Base-by-base conservation (phyloP, 1,140 invertebrate genomes). In the Euwallacea fornicatus region DNA sequence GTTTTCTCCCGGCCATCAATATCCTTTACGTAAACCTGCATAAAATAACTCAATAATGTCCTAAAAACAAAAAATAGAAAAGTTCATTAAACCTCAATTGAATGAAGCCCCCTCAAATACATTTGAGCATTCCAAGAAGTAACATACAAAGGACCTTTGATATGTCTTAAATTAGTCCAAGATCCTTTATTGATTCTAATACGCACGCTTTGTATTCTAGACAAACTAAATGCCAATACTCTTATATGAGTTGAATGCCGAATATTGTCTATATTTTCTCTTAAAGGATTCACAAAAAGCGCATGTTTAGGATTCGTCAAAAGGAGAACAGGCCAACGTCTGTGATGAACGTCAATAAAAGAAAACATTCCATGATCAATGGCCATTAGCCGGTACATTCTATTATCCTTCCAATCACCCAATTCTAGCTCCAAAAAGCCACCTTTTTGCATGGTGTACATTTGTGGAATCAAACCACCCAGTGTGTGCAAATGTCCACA, bases 401-500 rank as follows among this genome's bases (percentile, higher is more conserved):
- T 86, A 79, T 91, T 93, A 78, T 95, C 92, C 83, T 95, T 97
- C 95, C 95, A 98, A 84, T 98, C 96, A 33, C 89, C 93, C 47
- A 97, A 83, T 84, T 98, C 96, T 55, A 97, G 82, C 83, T 97
- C 95, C 65, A 96, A 83, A 79, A 89, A 92, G n/a, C 95, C 94
- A 72, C 84, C 85, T 71, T 90, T 87, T 78, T 95, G 94, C 73
- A 92, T 83, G 2, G 93, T 92, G 78, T 96, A 96, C 95, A 98
- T 97, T 72, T 90, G 85, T 10, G 89, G 89, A 2, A 94, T 88
- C 2, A 91, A 75, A 7, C 91, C 93, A 66, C 87, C 90, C 73
- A 96, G 84, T 7, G 88, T 92, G 81, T 98, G 96, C 72, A 96
- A 88, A 84, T 98, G 96, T 7, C 96, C 96, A 84, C 94, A 97